A percentile compares a stretch with the other conserved stretches of the same genome.
These are phyloP conservation scores for Calameuta idolon DNA, from an alignment of 2,888 invertebrate genomes.

Conservation along the genomic window DNA sequence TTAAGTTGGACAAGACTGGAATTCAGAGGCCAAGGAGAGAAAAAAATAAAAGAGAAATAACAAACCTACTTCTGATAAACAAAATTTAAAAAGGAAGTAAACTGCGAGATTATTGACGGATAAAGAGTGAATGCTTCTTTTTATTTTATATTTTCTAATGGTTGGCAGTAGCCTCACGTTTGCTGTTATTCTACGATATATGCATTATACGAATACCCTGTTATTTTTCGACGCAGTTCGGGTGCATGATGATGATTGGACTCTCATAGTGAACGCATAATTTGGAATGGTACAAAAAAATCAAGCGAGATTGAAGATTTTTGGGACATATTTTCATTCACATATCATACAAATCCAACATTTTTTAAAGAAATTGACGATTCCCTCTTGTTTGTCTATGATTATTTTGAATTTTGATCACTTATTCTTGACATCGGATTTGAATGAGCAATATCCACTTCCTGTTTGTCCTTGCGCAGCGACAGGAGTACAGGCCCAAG, in stretches of 20 bases:
- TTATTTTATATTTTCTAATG: not conserved
- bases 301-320: too few species aligned
- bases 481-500: not conserved
- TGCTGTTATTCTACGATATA: not conserved
- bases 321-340: too few species aligned
- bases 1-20: not conserved
- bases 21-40: too few species aligned
- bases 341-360: too few species aligned
- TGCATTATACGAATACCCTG: not conserved
- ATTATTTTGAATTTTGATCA: not conserved
- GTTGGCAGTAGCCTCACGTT: not conserved
- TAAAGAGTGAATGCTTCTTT: not conserved
- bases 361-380: not conserved
- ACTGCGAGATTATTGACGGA: not conserved
- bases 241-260: not conserved
- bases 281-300: too few species aligned
- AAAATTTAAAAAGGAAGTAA: not conserved
- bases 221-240: not conserved
- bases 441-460: not conserved
- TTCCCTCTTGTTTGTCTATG: not conserved
- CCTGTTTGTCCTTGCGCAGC: not conserved
- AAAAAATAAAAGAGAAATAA: too few species aligned
- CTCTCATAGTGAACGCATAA: not conserved
- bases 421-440: not conserved
- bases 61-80: not conserved